phyloP scores from a whole-genome alignment of 2,113 vertebrate species.

The Odontophorus gujanensis region DNA sequence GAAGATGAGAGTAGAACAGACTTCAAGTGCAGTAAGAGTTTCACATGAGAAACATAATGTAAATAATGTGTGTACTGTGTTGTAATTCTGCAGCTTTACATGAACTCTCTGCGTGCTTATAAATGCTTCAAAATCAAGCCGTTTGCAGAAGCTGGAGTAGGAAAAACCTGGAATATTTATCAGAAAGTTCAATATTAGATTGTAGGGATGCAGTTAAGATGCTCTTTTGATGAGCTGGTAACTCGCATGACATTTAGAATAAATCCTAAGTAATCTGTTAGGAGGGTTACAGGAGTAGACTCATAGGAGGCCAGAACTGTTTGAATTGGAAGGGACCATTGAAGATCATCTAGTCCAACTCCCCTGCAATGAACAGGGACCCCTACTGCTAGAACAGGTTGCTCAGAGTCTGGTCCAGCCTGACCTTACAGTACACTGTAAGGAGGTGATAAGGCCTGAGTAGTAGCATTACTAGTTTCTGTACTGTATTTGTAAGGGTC shows the following conservation, averaged over 20 bases:
- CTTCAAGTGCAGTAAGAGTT: neutral
- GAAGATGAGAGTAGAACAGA: no score
- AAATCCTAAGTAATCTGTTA: neutral
- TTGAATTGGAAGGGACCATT: no score
- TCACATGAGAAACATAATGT: neutral
- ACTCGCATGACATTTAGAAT: accelerated
- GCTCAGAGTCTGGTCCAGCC: no score
- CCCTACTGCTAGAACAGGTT: no score
- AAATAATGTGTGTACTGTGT: neutral
- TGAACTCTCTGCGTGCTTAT: neutral
- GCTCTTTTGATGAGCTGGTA: neutral
- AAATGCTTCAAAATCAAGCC: neutral
- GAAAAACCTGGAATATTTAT: neutral
- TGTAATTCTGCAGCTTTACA: neutral
- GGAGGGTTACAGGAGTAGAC: neutral
- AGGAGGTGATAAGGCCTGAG: neutral
- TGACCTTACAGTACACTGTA: neutral
- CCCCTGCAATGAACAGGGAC: no score
- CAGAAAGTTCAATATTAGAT: neutral
- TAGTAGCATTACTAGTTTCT: neutral
- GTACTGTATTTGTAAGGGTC: neutral
- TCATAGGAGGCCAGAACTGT: no score
- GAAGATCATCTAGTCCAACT: no score
- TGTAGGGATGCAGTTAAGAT: neutral
- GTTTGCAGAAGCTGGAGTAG: neutral